Percentiles rank a stretch among this genome's conserved stretches.
Evolutionary conservation across 2,888 invertebrate species (phyloP).

Genomic region (Drosophila peninsularis): DNA sequence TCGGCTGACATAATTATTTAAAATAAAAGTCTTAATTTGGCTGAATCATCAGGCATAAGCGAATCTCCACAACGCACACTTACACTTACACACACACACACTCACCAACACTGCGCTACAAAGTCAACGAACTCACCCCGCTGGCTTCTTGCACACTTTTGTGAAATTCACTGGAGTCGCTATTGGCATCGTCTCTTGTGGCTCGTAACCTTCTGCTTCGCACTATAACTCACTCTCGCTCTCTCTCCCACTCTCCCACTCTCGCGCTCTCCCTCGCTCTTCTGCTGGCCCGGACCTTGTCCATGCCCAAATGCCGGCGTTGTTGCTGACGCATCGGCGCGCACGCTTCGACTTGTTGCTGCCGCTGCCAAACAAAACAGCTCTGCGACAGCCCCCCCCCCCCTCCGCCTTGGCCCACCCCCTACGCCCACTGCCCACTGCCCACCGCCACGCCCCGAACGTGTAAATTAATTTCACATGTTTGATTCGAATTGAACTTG

Average conservation of each 20-base stretch:
- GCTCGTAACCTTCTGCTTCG: conserved; percentile 12
- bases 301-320: conserved; percentile 44
- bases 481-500: conserved; percentile 45
- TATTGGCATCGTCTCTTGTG: conserved; percentile 33
- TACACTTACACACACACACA: conserved; percentile 25
- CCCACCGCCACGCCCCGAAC: conserved; percentile 34
- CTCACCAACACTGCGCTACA: conserved; percentile 48
- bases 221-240: neutral
- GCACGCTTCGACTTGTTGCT: conserved; percentile 46
- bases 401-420: neutral
- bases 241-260: neutral
- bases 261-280: neutral
- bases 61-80: conserved; percentile 13
- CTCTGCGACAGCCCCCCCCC: neutral
- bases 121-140: conserved; percentile 70
- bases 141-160: conserved; percentile 60
- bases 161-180: conserved; percentile 58
- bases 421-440: neutral
- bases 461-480: conserved; percentile 82
- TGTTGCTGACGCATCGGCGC: conserved; percentile 64
- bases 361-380: conserved; percentile 26
- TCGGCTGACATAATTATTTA: conserved; percentile 74
- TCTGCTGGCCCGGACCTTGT: conserved; percentile 55
- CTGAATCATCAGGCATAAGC: conserved; percentile 64
- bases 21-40: conserved; percentile 62